phyloP scores from a whole-genome alignment of 2,797 vertebrate genomes.

The Knipowitschia caucasica region DNA sequence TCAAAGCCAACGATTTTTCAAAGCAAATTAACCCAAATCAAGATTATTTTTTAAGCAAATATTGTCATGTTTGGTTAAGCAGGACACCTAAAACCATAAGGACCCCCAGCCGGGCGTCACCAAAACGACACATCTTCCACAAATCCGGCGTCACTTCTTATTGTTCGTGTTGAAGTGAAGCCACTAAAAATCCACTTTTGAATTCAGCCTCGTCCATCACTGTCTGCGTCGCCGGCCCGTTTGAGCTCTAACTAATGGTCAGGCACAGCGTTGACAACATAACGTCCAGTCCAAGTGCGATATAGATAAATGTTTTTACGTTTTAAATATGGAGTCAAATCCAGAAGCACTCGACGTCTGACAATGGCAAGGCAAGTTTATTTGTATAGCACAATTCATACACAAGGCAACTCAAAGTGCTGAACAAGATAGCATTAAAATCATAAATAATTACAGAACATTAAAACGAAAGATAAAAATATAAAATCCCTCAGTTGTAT shows the following conservation, averaged over 20 bases:
- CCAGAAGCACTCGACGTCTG: slow-evolving; percentile 37
- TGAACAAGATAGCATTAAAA: too few species aligned
- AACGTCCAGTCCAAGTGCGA: slow-evolving; percentile 26
- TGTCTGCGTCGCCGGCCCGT: slow-evolving; percentile 25
- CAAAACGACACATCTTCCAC: neutral
- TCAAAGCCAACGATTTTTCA: too few species aligned
- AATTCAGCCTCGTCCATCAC: slow-evolving; percentile 46
- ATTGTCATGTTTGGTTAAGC: neutral
- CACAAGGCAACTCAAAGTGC: too few species aligned
- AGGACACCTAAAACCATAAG: neutral
- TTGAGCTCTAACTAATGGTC: slow-evolving; percentile 39
- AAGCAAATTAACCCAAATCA: too few species aligned
- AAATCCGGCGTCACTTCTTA: slow-evolving; percentile 8
- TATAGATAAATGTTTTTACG: slow-evolving; percentile 34
- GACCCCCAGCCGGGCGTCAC: neutral
- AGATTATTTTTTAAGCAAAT: too few species aligned
- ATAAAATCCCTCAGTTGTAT: too few species aligned
- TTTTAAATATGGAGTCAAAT: slow-evolving; percentile 53
- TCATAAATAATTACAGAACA: too few species aligned
- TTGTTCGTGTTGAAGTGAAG: slow-evolving; percentile 19
- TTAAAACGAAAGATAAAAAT: too few species aligned
- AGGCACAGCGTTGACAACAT: slow-evolving; percentile 37
- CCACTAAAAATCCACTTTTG: slow-evolving; percentile 20
- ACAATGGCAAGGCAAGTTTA: slow-evolving; percentile 42
- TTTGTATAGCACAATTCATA: too few species aligned